These are phyloP conservation scores for Smittia sp. DNA, from an alignment of 2,888 invertebrate genomes.

Conservation along the genomic window DNA sequence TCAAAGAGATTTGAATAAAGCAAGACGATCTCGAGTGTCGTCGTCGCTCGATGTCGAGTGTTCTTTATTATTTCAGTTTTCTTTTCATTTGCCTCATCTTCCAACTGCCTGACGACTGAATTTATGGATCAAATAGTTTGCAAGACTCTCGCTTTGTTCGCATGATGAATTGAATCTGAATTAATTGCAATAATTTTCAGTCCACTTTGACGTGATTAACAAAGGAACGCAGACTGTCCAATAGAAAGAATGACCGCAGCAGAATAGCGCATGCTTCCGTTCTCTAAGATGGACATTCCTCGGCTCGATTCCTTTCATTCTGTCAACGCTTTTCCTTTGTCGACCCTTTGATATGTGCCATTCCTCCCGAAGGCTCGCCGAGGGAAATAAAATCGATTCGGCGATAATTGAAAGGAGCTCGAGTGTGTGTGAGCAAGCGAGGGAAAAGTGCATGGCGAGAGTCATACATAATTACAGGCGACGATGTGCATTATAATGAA, in stretches of 20 bases:
- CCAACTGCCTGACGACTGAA: neutral
- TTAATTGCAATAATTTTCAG: too few species aligned
- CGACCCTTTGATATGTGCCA: neutral
- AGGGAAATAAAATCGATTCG: neutral
- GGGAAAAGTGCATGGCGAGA: constrained; percentile 35
- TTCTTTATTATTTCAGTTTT: constrained; percentile 35
- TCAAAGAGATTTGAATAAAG: constrained; percentile 33
- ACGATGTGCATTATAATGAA: constrained; percentile 17
- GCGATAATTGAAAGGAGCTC: neutral
- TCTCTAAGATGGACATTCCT: neutral
- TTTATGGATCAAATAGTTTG: neutral
- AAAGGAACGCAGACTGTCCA: neutral
- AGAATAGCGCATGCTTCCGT: neutral
- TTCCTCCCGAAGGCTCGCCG: neutral
- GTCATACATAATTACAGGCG: constrained; percentile 37
- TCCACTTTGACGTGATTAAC: neutral
- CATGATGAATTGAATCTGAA: neutral
- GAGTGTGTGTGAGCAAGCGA: neutral
- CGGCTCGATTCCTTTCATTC: neutral
- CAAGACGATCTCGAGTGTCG: constrained; percentile 29
- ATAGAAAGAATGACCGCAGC: constrained; percentile 1
- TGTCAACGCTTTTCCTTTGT: neutral
- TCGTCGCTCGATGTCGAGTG: neutral
- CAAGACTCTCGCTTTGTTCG: neutral
- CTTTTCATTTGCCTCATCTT: neutral